These are phyloP conservation scores for Onychomys leucogaster DNA, from an alignment of 2,797 vertebrate genomes.

Conservation along the genomic window DNA sequence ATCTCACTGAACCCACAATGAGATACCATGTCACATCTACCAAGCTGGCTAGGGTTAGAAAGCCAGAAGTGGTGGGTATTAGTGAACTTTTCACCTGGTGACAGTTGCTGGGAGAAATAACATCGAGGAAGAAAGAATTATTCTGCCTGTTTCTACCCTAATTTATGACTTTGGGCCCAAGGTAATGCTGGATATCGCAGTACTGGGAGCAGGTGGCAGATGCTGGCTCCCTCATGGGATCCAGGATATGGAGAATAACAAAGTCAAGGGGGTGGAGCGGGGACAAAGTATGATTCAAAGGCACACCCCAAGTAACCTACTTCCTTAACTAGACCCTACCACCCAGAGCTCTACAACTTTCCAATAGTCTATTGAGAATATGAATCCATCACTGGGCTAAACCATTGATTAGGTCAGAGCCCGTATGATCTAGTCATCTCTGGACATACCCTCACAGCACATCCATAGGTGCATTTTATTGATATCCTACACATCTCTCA, in stretches of 20 bases:
- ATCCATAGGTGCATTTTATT: not conserved
- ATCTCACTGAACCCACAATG: not conserved
- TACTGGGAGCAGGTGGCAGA: not conserved
- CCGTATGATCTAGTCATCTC: not conserved
- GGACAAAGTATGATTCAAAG: not conserved
- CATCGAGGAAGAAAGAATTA: too few species aligned
- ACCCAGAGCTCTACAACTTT: not conserved
- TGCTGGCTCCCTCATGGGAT: too few species aligned
- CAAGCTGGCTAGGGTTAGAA: not conserved
- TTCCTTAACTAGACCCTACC: not conserved
- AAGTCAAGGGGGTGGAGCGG: not conserved
- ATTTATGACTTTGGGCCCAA: not conserved
- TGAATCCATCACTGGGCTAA: not conserved
- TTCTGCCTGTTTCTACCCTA: too few species aligned
- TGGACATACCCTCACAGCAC: not conserved
- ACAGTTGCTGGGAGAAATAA: too few species aligned
- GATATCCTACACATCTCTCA: not conserved
- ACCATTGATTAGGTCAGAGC: not conserved
- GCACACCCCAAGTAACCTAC: not conserved
- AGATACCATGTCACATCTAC: not conserved
- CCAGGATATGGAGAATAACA: too few species aligned
- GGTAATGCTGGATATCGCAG: not conserved
- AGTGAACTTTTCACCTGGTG: too few species aligned
- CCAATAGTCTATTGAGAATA: not conserved
- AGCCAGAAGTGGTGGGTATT: too few species aligned